Evolutionary conservation across 92 coral and sea anemone genomes (phyloP).

Genomic region (Parazoanthus atlanticus): DNA sequence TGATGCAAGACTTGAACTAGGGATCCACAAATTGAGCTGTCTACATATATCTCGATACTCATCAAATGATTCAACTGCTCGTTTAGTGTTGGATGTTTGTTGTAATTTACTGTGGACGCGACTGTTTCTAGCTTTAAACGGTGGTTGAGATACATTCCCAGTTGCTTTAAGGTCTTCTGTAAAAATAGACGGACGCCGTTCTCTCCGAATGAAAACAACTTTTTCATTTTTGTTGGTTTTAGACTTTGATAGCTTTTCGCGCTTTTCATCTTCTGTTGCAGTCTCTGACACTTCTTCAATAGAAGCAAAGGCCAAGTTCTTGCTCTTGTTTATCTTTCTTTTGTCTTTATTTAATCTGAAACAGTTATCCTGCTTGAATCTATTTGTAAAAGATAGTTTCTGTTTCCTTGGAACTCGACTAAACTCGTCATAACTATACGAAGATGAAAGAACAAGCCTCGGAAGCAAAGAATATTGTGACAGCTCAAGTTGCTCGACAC

Average conservation of each 20-base stretch:
- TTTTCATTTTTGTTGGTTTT: neutral
- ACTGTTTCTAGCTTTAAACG: neutral
- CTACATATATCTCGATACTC: neutral
- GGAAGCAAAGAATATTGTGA: slow-evolving; percentile 9
- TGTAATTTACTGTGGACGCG: neutral
- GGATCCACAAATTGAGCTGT: neutral
- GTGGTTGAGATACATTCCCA: neutral
- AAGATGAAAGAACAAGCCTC: slow-evolving; percentile 5
- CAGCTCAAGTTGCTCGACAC: neutral
- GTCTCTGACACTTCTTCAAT: neutral
- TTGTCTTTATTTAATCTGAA: slow-evolving; percentile 1
- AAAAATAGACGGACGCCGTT: neutral
- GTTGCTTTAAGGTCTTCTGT: neutral
- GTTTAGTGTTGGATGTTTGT: neutral
- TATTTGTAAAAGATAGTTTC: neutral
- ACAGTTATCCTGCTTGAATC: neutral
- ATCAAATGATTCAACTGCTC: neutral
- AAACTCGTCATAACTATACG: slow-evolving; percentile 2
- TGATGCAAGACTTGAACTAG: slow-evolving; percentile 3
- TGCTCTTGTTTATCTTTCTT: slow-evolving; percentile 2
- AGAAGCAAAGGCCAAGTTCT: neutral
- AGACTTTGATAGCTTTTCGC: neutral
- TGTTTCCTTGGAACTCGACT: slow-evolving; percentile 1
- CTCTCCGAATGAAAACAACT: slow-evolving; percentile 3
- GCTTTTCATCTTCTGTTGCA: neutral